Evolutionary conservation across 2,888 invertebrate species (phyloP).

Genomic region (Thalpophila matura): DNA sequence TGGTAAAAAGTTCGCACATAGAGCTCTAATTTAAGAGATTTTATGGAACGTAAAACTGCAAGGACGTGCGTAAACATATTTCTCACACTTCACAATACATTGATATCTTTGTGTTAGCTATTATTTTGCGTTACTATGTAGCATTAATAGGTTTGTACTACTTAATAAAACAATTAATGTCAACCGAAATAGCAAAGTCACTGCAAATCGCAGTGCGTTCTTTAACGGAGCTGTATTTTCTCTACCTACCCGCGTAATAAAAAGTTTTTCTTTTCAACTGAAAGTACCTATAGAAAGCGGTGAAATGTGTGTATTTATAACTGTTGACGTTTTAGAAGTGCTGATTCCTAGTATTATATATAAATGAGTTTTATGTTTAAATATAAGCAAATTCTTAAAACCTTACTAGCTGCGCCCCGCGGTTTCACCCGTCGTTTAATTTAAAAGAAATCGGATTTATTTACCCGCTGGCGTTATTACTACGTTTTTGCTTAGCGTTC

Average conservation of each 20-base stretch:
- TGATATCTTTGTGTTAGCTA: conserved; percentile 30
- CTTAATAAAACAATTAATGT: conserved; percentile 38
- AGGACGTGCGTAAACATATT: conserved; percentile 27
- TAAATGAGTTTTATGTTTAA: too few species aligned
- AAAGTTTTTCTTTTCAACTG: not conserved
- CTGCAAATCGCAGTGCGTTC: not conserved
- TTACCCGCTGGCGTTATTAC: too few species aligned
- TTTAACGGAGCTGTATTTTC: not conserved
- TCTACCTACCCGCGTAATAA: not conserved
- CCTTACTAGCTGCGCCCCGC: too few species aligned
- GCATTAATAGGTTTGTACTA: conserved; percentile 29
- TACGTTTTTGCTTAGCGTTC: too few species aligned
- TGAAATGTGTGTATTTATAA: not conserved
- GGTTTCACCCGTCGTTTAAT: too few species aligned
- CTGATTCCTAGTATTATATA: too few species aligned
- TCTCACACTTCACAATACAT: conserved; percentile 42
- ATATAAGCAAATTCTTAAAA: too few species aligned
- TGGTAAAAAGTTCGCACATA: too few species aligned
- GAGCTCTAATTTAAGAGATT: not conserved
- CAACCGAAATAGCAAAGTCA: conserved; percentile 27
- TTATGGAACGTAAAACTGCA: conserved; percentile 18
- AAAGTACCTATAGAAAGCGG: not conserved
- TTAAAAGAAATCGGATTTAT: too few species aligned
- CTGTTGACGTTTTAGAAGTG: not conserved
- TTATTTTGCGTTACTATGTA: conserved; percentile 40